Conservation (phyloP, 1,140 invertebrate species). For the Drosophila simulans region DNA sequence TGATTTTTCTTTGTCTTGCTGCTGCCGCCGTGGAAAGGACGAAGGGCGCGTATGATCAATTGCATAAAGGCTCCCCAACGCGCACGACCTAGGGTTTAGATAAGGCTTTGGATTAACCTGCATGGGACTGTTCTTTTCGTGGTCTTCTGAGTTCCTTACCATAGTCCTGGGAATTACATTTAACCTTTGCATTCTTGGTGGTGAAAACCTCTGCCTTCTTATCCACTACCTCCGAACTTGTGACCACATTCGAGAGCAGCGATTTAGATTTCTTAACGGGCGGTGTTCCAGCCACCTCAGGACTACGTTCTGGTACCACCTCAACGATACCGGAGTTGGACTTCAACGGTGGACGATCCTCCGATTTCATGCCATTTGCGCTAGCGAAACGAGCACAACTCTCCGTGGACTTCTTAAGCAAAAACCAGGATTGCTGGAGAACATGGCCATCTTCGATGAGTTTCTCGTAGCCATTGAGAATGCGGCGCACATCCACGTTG, state of each 20-base stretch:
- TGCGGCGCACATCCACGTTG: conserved; percentile 59
- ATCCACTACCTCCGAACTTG: background rate
- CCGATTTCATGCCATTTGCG: conserved; percentile 8
- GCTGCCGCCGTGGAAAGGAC: conserved; percentile 19
- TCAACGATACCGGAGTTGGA: background rate
- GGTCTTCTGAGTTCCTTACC: conserved; percentile 2
- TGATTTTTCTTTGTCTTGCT: background rate
- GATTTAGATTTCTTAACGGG: background rate
- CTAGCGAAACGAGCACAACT: conserved; percentile 44
- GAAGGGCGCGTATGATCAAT: conserved; percentile 34
- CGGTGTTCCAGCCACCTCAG: background rate
- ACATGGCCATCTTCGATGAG: conserved; percentile 56
- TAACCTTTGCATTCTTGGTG: background rate
- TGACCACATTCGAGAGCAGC: background rate
- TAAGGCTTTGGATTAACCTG: conserved; percentile 24
- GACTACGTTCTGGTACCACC: background rate
- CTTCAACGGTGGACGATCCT: background rate
- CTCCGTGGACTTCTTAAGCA: conserved; percentile 57
- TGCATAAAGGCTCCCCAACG: conserved; percentile 48
- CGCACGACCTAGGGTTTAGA: conserved; percentile 22
- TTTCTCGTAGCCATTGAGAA: conserved; percentile 58
- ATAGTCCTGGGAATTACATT: background rate
- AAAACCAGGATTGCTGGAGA: conserved; percentile 57
- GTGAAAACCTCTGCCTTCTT: background rate
- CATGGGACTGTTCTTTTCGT: conserved; percentile 9